A percentile compares a stretch with the other conserved stretches of the same genome.
Evolutionary conservation across 2,113 vertebrate species (phyloP).

Genomic region (Apodemus sylvaticus): DNA sequence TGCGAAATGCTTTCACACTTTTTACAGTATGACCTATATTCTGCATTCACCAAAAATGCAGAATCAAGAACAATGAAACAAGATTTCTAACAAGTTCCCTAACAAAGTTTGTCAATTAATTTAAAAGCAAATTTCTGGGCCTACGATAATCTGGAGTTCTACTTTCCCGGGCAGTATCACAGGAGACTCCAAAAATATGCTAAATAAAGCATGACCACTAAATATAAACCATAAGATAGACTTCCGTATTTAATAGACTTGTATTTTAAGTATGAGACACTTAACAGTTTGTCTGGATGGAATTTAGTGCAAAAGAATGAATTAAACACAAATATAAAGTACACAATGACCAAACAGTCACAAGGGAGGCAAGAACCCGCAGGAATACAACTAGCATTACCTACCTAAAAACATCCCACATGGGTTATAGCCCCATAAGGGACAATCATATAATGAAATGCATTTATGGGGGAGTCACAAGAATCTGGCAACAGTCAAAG

Average conservation of each 20-base stretch:
- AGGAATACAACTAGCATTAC: not conserved
- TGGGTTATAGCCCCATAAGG: not conserved
- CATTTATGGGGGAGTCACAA: not conserved
- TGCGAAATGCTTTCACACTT: constrained; percentile 28
- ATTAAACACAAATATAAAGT: constrained; percentile 20
- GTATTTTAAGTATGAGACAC: not conserved
- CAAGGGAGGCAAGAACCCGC: not conserved
- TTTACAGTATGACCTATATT: not conserved
- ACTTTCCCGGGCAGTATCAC: not conserved
- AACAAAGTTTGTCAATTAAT: not conserved
- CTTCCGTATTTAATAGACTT: not conserved
- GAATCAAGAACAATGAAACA: constrained; percentile 4
- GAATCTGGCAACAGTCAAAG: not conserved
- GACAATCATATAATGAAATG: not conserved
- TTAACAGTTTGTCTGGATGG: not conserved
- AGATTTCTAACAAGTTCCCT: not conserved
- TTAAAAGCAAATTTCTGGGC: not conserved
- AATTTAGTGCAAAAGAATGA: constrained; percentile 15
- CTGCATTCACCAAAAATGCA: constrained; percentile 38
- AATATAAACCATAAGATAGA: constrained; percentile 4
- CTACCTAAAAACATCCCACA: not conserved
- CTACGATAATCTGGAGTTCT: not conserved
- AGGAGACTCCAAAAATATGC: not conserved
- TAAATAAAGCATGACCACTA: constrained; percentile 5
- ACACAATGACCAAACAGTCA: not conserved